Conservation (phyloP, 2,797 vertebrate genomes). For the Cyclopterus lumpus region DNA sequence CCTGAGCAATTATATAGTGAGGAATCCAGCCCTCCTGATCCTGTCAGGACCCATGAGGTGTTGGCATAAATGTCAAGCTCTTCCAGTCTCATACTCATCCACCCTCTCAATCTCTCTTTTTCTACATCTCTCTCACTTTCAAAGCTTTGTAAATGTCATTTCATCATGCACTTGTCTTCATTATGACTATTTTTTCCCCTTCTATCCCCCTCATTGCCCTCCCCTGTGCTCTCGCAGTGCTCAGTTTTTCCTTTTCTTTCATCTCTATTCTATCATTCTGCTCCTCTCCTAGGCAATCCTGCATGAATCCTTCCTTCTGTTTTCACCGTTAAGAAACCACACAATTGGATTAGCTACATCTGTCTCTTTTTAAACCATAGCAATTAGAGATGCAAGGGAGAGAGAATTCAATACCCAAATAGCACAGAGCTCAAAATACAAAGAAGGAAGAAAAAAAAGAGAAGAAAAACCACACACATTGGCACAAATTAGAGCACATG, state of each 20-base stretch:
- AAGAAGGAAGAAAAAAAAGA: slow-evolving; percentile 7
- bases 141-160: slow-evolving; percentile 83
- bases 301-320: slow-evolving; percentile 71
- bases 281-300: slow-evolving; percentile 68
- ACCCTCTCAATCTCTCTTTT: slow-evolving; percentile 64
- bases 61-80: slow-evolving; percentile 78
- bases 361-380: slow-evolving; percentile 82
- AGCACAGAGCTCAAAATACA: slow-evolving; percentile 53
- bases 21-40: slow-evolving; percentile 58
- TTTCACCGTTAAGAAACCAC: slow-evolving; percentile 75
- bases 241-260: slow-evolving; percentile 71
- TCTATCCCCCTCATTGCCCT: slow-evolving; percentile 63
- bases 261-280: slow-evolving; percentile 72
- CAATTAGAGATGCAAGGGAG: slow-evolving; percentile 77
- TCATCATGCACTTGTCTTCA: slow-evolving; percentile 84
- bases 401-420: slow-evolving; percentile 73
- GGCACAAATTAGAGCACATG: slow-evolving; percentile 57
- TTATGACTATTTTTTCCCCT: slow-evolving; percentile 64
- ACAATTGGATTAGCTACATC: slow-evolving; percentile 84
- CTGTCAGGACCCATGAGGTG: slow-evolving; percentile 71
- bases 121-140: slow-evolving; percentile 74
- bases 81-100: slow-evolving; percentile 64
- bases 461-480: slow-evolving; percentile 31
- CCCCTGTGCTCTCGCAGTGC: slow-evolving; percentile 59
- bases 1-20: slow-evolving; percentile 55